Conservation (phyloP, 2,113 vertebrate species). For the Pavo muticus region DNA sequence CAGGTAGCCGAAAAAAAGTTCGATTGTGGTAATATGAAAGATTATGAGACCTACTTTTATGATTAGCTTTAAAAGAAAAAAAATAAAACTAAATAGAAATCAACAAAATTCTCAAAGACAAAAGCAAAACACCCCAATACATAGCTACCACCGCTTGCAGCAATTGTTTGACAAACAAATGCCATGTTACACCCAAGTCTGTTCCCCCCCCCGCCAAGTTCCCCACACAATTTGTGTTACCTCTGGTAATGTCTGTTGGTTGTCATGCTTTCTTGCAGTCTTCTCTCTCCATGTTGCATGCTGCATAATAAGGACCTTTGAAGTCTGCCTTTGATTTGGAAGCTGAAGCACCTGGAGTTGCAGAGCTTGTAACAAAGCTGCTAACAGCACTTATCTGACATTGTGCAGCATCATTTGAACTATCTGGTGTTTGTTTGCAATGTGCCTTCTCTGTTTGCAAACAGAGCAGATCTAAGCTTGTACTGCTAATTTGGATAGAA, state of each 20-base stretch:
- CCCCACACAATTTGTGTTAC: background rate
- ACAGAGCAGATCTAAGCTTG: conserved; percentile 27
- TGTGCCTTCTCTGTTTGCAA: background rate
- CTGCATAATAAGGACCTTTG: conserved; percentile 36
- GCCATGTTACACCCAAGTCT: background rate
- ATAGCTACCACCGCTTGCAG: background rate
- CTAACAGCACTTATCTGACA: background rate
- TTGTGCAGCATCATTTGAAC: background rate
- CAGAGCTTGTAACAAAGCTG: conserved; percentile 13
- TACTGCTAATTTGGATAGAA: conserved; percentile 25
- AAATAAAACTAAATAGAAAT: background rate
- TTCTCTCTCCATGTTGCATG: background rate
- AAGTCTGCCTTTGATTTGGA: conserved; percentile 56
- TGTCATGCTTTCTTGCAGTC: conserved; percentile 24
- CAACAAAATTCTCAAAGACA: background rate
- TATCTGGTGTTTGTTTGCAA: conserved; percentile 16
- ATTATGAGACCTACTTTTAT: background rate
- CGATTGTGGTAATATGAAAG: background rate
- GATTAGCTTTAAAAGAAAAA: background rate
- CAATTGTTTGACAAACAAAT: background rate
- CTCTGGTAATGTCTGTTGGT: conserved; percentile 47
- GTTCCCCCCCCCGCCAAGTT: background rate
- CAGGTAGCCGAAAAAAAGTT: background rate
- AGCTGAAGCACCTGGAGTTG: conserved; percentile 18
- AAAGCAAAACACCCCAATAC: background rate